These are phyloP conservation scores for Bos indicus DNA, from an alignment of 2,113 vertebrate genomes.

Conservation along the genomic window DNA sequence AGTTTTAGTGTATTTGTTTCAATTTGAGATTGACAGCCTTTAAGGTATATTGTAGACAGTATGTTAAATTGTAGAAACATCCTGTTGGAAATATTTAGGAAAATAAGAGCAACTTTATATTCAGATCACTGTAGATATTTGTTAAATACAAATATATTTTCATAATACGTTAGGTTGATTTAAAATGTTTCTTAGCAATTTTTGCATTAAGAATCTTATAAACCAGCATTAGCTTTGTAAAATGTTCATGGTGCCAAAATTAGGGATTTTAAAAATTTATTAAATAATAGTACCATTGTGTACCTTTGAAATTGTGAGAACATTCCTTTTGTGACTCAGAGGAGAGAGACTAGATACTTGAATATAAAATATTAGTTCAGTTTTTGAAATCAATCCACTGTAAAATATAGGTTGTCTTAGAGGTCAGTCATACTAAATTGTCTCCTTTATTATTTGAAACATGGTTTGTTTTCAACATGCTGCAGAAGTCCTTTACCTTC, in stretches of 20 bases:
- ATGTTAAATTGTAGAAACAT: slow-evolving; percentile 71
- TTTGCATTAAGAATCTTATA: slow-evolving; percentile 2
- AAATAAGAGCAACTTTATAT: slow-evolving; percentile 63
- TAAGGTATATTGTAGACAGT: slow-evolving; percentile 66
- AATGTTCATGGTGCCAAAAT: slow-evolving; percentile 13
- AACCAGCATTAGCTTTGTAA: slow-evolving; percentile 1
- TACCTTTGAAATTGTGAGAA: slow-evolving; percentile 28
- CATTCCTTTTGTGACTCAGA: slow-evolving; percentile 27
- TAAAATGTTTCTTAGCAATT: background rate
- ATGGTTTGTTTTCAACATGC: slow-evolving; percentile 31
- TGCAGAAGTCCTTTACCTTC: slow-evolving; percentile 28
- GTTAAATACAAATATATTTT: slow-evolving; percentile 2
- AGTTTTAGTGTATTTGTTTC: slow-evolving; percentile 66
- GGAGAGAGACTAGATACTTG: slow-evolving; percentile 10
- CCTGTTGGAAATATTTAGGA: slow-evolving; percentile 65
- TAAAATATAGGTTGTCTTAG: slow-evolving; percentile 30
- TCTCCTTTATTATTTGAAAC: slow-evolving; percentile 44
- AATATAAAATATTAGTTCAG: slow-evolving; percentile 37
- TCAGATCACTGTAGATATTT: slow-evolving; percentile 57
- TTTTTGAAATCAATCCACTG: slow-evolving; percentile 47
- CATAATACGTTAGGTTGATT: background rate
- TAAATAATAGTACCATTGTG: background rate
- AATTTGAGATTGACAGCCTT: slow-evolving; percentile 67
- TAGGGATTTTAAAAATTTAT: background rate
- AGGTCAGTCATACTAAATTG: slow-evolving; percentile 23